A percentile compares a stretch with the other conserved stretches of the same genome.
Evolutionary conservation across 2,113 vertebrate species (phyloP).

Genomic region (Synodontis membranacea): DNA sequence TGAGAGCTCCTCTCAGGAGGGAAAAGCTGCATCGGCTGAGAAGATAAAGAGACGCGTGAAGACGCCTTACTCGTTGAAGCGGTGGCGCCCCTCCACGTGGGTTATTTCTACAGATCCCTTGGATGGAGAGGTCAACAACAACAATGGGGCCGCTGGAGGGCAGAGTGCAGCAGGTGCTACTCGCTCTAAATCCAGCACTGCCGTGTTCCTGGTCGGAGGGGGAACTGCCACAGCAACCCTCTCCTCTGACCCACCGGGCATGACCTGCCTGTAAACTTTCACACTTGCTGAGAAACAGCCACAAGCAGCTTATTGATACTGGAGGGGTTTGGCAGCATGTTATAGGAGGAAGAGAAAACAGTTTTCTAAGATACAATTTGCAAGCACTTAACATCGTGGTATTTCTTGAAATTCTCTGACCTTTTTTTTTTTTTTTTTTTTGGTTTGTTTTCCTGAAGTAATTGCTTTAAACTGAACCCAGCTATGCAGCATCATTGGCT

Average conservation of each 20-base stretch:
- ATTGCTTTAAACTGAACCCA: constrained; percentile 96
- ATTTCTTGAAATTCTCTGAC: constrained; percentile 68
- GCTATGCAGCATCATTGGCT: constrained; percentile 97
- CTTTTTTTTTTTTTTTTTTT: not conserved
- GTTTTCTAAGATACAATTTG: constrained; percentile 46
- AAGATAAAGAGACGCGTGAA: constrained; percentile 99
- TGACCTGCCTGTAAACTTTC: constrained; percentile 47
- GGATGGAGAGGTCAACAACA: constrained; percentile 87
- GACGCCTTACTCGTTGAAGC: constrained; percentile 95
- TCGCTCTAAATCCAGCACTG: constrained; percentile 89
- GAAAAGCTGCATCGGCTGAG: constrained; percentile 84
- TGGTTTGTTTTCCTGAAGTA: constrained; percentile 68
- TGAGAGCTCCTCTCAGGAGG: constrained; percentile 76
- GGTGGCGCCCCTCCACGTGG: constrained; percentile 96
- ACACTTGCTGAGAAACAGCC: constrained; percentile 24
- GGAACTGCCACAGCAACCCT: constrained; percentile 82
- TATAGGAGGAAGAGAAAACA: constrained; percentile 50
- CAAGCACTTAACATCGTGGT: constrained; percentile 55
- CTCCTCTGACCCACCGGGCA: constrained; percentile 61
- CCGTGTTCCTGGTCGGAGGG: constrained; percentile 88
- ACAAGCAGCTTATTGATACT: constrained; percentile 25
- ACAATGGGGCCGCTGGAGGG: constrained; percentile 52
- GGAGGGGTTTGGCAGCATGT: constrained; percentile 58
- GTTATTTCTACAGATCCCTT: constrained; percentile 89
- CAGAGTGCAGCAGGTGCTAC: constrained; percentile 54